Evolutionary conservation across 2,113 vertebrate genomes (phyloP).

Genomic region (Syngnathus floridae): DNA sequence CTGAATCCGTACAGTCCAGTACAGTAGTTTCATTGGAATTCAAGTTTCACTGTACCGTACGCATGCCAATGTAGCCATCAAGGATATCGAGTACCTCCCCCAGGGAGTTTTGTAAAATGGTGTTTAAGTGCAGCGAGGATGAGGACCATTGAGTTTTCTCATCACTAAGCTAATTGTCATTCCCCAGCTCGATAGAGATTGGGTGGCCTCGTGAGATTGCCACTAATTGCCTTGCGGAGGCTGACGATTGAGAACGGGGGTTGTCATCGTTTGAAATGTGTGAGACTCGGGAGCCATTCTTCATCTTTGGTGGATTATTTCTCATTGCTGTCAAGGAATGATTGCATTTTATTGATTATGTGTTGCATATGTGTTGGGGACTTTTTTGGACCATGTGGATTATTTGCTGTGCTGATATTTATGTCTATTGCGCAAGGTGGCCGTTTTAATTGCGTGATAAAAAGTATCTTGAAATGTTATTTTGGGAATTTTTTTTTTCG

Average conservation of each 20-base stretch:
- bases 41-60: neutral
- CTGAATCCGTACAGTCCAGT: neutral
- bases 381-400: too few species aligned
- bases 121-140: constrained; percentile 13
- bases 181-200: constrained; percentile 22
- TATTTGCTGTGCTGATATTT: neutral
- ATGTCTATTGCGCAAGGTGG: neutral
- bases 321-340: neutral
- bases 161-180: constrained; percentile 22
- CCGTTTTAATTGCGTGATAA: neutral
- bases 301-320: neutral
- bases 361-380: too few species aligned
- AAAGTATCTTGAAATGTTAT: neutral
- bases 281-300: neutral
- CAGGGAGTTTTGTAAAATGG: neutral
- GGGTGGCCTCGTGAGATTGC: constrained; percentile 8
- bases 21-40: neutral
- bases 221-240: constrained; percentile 5
- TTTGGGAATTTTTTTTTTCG: too few species aligned
- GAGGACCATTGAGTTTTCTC: constrained; percentile 16
- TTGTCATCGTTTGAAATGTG: neutral
- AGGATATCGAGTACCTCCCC: neutral
- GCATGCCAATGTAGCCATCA: neutral
- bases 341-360: too few species aligned
- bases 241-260: neutral